These are phyloP conservation scores for Ophion ventricosus DNA, from an alignment of 2,888 invertebrate species.

Conservation along the genomic window DNA sequence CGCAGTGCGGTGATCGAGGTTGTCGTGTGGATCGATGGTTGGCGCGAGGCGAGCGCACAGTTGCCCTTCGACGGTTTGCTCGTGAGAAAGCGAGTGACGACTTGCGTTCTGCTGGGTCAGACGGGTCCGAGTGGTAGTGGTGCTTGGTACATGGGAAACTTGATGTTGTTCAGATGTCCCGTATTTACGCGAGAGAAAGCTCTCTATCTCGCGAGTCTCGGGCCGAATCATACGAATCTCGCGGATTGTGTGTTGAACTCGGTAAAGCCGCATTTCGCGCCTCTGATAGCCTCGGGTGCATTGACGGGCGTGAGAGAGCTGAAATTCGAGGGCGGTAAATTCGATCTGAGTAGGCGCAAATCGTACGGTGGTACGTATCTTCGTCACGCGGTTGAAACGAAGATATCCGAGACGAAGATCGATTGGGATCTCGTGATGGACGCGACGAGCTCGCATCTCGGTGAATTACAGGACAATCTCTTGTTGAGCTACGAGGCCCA, in stretches of 20 bases:
- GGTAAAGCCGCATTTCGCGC: slow-evolving; percentile 80
- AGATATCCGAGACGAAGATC: slow-evolving; percentile 83
- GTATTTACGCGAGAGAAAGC: slow-evolving; percentile 84
- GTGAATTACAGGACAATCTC: slow-evolving; percentile 86
- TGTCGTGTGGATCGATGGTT: slow-evolving; percentile 86
- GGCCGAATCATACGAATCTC: slow-evolving; percentile 84
- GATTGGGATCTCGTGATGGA: slow-evolving; percentile 87
- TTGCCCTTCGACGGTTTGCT: slow-evolving; percentile 86
- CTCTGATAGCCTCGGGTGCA: slow-evolving; percentile 80
- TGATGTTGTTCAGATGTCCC: slow-evolving; percentile 85
- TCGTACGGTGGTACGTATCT: slow-evolving; percentile 79
- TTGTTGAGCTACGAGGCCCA: slow-evolving; percentile 87
- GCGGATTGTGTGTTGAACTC: slow-evolving; percentile 82
- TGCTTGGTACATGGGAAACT: slow-evolving; percentile 85
- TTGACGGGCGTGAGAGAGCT: slow-evolving; percentile 78
- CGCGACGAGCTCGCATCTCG: slow-evolving; percentile 84
- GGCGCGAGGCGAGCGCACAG: slow-evolving; percentile 85
- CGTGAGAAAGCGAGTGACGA: slow-evolving; percentile 86
- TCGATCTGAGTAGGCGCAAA: slow-evolving; percentile 77
- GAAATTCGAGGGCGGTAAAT: slow-evolving; percentile 78
- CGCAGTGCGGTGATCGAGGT: slow-evolving; percentile 86
- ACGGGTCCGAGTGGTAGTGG: slow-evolving; percentile 80
- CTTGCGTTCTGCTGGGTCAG: slow-evolving; percentile 85
- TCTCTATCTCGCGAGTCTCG: slow-evolving; percentile 85
- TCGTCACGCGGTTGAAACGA: slow-evolving; percentile 77